phyloP scores from a whole-genome alignment of 2,888 invertebrate genomes.

The Panopea generosa region DNA sequence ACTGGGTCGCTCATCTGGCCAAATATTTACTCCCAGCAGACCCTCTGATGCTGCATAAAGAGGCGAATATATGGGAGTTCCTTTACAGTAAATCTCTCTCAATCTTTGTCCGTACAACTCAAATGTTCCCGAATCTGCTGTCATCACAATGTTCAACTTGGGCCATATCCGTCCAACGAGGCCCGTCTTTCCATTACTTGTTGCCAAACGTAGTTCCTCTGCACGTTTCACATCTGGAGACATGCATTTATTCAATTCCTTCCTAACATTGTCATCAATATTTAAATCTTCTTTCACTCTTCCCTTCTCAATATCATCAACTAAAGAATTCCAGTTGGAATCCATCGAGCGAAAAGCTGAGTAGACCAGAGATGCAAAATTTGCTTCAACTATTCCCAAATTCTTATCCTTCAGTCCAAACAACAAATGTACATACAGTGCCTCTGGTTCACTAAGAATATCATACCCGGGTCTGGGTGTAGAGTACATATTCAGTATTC shows the following conservation, averaged over 20 bases:
- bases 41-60: conserved; percentile 84
- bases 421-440: conserved; percentile 82
- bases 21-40: conserved; percentile 78
- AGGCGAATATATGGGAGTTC: conserved; percentile 80
- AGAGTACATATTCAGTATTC: conserved; percentile 78
- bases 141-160: conserved; percentile 71
- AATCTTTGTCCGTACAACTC: conserved; percentile 76
- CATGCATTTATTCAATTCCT: conserved; percentile 71
- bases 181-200: conserved; percentile 76
- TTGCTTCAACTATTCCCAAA: conserved; percentile 82
- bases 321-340: conserved; percentile 69
- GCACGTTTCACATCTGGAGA: conserved; percentile 78
- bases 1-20: conserved; percentile 74
- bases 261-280: conserved; percentile 70
- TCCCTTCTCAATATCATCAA: conserved; percentile 79
- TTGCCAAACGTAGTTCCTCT: conserved; percentile 75
- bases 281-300: conserved; percentile 70
- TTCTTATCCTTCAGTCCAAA: conserved; percentile 81
- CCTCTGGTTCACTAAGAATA: conserved; percentile 80
- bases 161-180: conserved; percentile 80
- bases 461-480: conserved; percentile 79
- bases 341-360: conserved; percentile 78
- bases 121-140: conserved; percentile 81
- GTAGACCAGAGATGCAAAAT: conserved; percentile 82
- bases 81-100: conserved; percentile 71